Evolutionary conservation across 2,888 invertebrate species (phyloP).

Genomic region (Orthosia gracilis): DNA sequence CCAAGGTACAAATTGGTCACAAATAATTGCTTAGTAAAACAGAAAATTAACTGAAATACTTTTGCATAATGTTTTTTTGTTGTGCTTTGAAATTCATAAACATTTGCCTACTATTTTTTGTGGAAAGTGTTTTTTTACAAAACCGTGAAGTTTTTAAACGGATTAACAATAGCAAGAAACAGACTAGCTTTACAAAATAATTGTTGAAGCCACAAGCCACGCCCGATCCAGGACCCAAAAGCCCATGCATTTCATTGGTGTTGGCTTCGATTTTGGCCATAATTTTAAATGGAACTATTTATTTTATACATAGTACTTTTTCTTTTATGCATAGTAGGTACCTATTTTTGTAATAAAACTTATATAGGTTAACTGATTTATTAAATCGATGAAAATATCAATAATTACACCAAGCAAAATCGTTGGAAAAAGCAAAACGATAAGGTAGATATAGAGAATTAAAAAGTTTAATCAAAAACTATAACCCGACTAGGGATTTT

Average conservation of each 20-base stretch:
- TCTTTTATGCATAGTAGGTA: too few relatives aligned
- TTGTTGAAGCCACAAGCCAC: background rate
- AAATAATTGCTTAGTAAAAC: slow-evolving; percentile 5
- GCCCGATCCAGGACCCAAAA: too few relatives aligned
- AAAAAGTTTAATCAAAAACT: too few relatives aligned
- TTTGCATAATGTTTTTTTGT: background rate
- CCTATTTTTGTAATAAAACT: too few relatives aligned
- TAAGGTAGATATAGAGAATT: too few relatives aligned
- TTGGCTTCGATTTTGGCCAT: background rate
- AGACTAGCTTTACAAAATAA: background rate
- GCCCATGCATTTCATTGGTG: background rate
- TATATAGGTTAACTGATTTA: too few relatives aligned
- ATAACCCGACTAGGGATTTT: too few relatives aligned
- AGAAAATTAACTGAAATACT: slow-evolving; percentile 1
- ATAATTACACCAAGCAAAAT: too few relatives aligned
- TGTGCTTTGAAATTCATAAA: slow-evolving; percentile 2
- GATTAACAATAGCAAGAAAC: background rate
- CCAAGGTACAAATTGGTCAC: slow-evolving; percentile 19
- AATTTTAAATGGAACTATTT: background rate
- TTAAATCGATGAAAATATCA: too few relatives aligned
- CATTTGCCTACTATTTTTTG: background rate
- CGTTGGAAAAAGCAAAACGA: too few relatives aligned
- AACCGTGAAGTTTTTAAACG: background rate
- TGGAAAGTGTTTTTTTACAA: background rate
- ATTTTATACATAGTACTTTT: background rate